Percentiles rank a stretch among this genome's conserved stretches.
phyloP scores from a whole-genome alignment of 2,113 vertebrate genomes.

The Macaca nemestrina region DNA sequence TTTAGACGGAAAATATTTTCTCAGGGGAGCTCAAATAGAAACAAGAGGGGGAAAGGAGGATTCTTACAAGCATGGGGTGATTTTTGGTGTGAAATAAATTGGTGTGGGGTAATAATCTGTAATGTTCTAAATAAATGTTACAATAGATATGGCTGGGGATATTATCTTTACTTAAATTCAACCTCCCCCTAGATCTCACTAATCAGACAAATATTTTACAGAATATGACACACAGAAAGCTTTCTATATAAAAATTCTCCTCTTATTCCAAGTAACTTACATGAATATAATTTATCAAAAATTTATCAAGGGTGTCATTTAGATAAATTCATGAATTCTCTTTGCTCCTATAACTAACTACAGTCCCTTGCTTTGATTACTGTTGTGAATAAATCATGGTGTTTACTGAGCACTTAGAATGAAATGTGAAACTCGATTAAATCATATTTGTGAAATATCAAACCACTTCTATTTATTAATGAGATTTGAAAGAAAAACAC shows the following conservation, averaged over 20 bases:
- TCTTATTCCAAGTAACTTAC: conserved; percentile 6
- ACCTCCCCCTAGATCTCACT: background rate
- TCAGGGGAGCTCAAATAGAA: background rate
- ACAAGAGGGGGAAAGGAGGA: background rate
- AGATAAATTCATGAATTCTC: conserved; percentile 5
- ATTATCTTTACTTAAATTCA: background rate
- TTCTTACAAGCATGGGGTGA: background rate
- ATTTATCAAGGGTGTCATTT: background rate
- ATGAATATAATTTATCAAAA: conserved; percentile 12
- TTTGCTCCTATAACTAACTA: background rate
- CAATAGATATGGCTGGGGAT: background rate
- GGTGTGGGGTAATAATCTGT: background rate
- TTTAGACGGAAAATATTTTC: background rate
- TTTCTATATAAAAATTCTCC: background rate
- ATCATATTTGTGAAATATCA: background rate
- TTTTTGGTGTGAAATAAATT: background rate
- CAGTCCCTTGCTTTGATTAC: background rate
- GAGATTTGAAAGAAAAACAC: background rate
- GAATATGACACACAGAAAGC: background rate
- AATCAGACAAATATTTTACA: background rate
- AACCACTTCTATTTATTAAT: conserved; percentile 18
- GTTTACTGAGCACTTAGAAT: background rate
- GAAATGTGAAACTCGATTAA: conserved; percentile 25
- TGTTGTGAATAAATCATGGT: background rate
- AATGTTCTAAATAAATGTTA: background rate